Evolutionary conservation across 2,797 vertebrate genomes (phyloP).

Genomic region (Pseudochaenichthys georgianus): DNA sequence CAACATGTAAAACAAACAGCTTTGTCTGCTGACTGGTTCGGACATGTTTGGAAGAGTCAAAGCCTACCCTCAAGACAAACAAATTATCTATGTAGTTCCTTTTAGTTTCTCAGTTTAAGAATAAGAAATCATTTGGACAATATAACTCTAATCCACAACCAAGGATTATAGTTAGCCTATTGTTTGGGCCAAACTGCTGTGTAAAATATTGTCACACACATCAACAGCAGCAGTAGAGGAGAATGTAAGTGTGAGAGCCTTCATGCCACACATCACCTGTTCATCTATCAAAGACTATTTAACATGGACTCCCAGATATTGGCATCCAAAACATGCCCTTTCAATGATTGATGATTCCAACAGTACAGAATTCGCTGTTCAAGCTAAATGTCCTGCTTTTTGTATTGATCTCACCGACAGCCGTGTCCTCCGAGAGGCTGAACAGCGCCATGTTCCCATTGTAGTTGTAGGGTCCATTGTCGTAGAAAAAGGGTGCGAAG

Average conservation of each 20-base stretch:
- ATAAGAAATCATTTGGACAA: background rate
- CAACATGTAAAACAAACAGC: background rate
- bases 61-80: background rate
- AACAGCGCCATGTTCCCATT: slow-evolving; percentile 96
- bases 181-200: slow-evolving; percentile 1
- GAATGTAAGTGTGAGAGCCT: slow-evolving; percentile 26
- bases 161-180: background rate
- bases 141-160: background rate
- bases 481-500: slow-evolving; percentile 95
- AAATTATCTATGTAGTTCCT: background rate
- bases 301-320: slow-evolving; percentile 31
- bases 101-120: background rate
- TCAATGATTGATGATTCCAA: slow-evolving; percentile 31
- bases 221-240: slow-evolving; percentile 58
- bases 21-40: background rate
- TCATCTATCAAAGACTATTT: slow-evolving; percentile 56
- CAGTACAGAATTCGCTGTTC: slow-evolving; percentile 6
- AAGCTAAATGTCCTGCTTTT: slow-evolving; percentile 6
- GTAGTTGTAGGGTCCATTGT: slow-evolving; percentile 92
- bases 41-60: background rate
- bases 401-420: slow-evolving; percentile 87
- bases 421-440: slow-evolving; percentile 94
- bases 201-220: slow-evolving; percentile 10
- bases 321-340: slow-evolving; percentile 25
- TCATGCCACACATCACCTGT: slow-evolving; percentile 52